phyloP scores from a whole-genome alignment of 2,797 vertebrate genomes.

The Peromyscus melanophrys region DNA sequence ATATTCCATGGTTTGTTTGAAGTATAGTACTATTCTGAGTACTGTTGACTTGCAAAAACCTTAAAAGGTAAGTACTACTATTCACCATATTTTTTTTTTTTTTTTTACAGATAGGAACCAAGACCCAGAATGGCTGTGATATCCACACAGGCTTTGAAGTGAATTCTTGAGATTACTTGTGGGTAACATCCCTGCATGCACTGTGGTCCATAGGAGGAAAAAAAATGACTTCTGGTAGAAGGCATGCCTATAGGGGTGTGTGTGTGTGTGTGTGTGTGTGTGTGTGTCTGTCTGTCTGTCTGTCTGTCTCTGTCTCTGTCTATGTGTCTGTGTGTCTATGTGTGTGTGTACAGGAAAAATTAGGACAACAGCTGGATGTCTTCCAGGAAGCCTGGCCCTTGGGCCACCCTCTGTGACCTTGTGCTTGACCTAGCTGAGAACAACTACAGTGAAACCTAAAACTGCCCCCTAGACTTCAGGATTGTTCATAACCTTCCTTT shows the following conservation, averaged over 20 bases:
- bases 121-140: background rate
- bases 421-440: background rate
- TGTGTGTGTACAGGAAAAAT: background rate
- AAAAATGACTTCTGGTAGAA: background rate
- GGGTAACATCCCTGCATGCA: accelerated
- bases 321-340: background rate
- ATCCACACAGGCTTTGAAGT: accelerated
- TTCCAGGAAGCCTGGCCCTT: background rate
- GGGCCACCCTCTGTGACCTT: background rate
- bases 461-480: background rate
- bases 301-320: background rate
- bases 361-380: background rate
- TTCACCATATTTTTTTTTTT: background rate
- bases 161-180: background rate
- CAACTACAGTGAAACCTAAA: background rate
- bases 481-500: background rate
- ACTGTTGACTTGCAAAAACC: background rate
- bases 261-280: background rate
- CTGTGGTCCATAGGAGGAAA: background rate
- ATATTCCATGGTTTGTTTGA: background rate
- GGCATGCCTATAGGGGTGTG: accelerated
- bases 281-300: background rate
- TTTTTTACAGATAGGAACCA: background rate
- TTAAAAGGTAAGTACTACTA: background rate
- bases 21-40: background rate